A percentile compares a stretch with the other conserved stretches of the same genome.
Conservation (phyloP, 1,140 invertebrate species). For the Drosophila auraria region DNA sequence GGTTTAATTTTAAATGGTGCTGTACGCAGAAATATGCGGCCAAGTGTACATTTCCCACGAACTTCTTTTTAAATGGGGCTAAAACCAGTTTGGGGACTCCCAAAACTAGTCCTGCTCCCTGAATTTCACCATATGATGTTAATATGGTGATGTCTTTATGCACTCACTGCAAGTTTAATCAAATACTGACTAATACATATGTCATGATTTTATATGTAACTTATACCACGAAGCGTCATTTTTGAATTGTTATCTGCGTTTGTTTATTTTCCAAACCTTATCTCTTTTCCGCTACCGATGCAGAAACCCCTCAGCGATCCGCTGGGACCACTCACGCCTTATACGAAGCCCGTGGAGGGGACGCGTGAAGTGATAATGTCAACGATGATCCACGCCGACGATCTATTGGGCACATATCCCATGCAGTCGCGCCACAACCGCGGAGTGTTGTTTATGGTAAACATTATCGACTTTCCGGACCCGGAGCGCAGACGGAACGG, state of each 20-base stretch:
- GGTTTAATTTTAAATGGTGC: no score
- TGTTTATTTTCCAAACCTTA: background rate
- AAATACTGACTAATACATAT: background rate
- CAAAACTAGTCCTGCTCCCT: background rate
- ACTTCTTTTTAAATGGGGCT: background rate
- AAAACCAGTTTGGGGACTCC: slow-evolving; percentile 7
- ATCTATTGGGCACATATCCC: slow-evolving; percentile 33
- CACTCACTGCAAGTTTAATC: background rate
- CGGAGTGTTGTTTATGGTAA: slow-evolving; percentile 87
- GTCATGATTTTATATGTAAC: background rate
- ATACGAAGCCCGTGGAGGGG: background rate
- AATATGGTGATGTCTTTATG: background rate
- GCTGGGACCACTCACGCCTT: slow-evolving; percentile 25
- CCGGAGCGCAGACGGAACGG: slow-evolving; percentile 80
- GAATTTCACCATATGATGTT: slow-evolving; percentile 8
- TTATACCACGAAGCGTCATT: background rate
- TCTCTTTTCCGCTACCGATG: background rate
- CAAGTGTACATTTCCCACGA: background rate
- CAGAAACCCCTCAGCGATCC: slow-evolving; percentile 6
- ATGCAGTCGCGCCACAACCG: slow-evolving; percentile 77
- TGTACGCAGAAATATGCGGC: no score
- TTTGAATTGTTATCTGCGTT: background rate
- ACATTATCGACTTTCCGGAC: slow-evolving; percentile 86
- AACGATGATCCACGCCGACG: slow-evolving; percentile 39
- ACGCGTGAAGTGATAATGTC: slow-evolving; percentile 32